Evolutionary conservation across 1,140 invertebrate genomes (phyloP).

Genomic region (Charaxes varanes): DNA sequence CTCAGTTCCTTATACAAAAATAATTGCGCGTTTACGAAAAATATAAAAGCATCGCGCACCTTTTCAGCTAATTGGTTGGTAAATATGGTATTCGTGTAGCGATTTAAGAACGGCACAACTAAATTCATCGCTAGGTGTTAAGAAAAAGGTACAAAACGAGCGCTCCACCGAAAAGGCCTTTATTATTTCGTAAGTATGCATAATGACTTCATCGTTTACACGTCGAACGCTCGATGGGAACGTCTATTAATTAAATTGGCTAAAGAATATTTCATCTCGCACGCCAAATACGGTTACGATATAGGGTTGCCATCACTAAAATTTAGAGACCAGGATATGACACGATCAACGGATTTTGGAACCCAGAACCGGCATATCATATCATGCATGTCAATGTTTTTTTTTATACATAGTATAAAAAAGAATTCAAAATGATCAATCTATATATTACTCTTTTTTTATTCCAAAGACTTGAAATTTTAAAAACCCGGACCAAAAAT

Average conservation of each 20-base stretch:
- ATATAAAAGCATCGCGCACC: conserved; percentile 14
- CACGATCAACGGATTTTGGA: no score
- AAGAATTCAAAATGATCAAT: no score
- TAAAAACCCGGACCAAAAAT: no score
- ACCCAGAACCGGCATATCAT: no score
- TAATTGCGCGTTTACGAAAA: conserved; percentile 12
- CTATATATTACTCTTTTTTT: no score
- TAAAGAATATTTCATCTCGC: conserved; percentile 40
- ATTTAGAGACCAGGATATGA: no score
- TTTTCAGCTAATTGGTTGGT: conserved; percentile 12
- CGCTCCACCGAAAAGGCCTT: conserved; percentile 23
- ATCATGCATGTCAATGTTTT: no score
- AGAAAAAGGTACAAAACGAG: conserved; percentile 23
- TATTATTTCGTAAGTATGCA: conserved; percentile 49
- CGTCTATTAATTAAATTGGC: conserved; percentile 57
- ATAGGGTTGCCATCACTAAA: no score
- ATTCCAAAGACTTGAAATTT: no score
- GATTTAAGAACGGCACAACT: conserved; percentile 20
- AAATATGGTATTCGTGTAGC: conserved; percentile 19
- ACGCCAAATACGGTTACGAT: conserved; percentile 41
- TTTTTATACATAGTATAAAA: no score
- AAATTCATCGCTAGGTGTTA: conserved; percentile 24
- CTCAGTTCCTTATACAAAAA: conserved; percentile 14
- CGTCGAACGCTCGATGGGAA: conserved; percentile 29
- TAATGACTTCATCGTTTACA: conserved; percentile 57